Percentiles rank a stretch among this genome's conserved stretches.
Conservation (phyloP, 2,888 invertebrate genomes). For the Lithosia quadra region DNA sequence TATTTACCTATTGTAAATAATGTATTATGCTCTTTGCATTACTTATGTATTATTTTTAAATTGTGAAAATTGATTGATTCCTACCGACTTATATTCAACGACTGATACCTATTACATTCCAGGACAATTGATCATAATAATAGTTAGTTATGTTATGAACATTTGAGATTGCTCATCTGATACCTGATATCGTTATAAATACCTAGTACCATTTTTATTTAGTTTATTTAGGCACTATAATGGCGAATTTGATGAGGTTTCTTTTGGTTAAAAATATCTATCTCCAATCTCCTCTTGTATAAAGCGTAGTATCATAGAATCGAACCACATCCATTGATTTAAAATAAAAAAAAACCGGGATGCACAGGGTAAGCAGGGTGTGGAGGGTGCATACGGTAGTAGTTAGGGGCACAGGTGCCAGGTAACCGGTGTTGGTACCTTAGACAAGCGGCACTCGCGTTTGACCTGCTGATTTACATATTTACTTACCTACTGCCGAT, state of each 20-base stretch:
- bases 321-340: background rate
- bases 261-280: too few relatives aligned
- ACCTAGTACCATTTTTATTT: too few relatives aligned
- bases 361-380: background rate
- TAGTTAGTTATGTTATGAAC: too few relatives aligned
- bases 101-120: background rate
- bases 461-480: background rate
- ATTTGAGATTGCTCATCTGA: too few relatives aligned
- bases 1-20: background rate
- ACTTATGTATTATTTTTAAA: background rate
- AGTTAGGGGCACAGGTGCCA: constrained; percentile 1
- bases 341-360: background rate
- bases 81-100: background rate
- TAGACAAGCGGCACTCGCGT: background rate
- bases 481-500: background rate
- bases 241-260: too few relatives aligned
- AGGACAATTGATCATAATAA: background rate
- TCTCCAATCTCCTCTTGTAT: background rate
- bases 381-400: background rate
- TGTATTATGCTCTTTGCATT: constrained; percentile 1
- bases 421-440: background rate
- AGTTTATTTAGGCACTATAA: too few relatives aligned
- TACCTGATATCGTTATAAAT: too few relatives aligned
- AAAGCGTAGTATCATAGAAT: background rate
- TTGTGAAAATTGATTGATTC: background rate